These are phyloP conservation scores for Hemichromis elongatus DNA, from an alignment of 2,113 vertebrate species.

Conservation along the genomic window DNA sequence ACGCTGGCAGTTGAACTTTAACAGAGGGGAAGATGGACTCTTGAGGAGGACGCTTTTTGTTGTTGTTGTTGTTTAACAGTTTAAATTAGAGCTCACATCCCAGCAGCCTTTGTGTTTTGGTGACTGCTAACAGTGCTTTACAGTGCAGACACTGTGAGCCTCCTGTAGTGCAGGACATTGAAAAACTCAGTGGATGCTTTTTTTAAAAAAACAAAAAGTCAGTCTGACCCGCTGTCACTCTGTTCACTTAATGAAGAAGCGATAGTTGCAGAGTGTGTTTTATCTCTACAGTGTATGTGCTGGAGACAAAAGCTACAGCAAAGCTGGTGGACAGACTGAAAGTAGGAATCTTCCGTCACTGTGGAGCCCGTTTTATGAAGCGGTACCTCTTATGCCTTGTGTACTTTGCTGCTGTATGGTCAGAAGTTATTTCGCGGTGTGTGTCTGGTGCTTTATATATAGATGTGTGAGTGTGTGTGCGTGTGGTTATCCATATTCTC, in stretches of 20 bases:
- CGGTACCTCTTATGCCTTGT: slow-evolving; percentile 26
- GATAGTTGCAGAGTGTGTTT: background rate
- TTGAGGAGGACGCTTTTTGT: background rate
- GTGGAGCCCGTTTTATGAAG: background rate
- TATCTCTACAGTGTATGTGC: background rate
- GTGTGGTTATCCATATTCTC: background rate
- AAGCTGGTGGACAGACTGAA: background rate
- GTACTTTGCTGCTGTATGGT: slow-evolving; percentile 23
- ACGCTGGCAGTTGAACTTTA: background rate
- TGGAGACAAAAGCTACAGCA: background rate
- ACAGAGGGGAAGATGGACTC: background rate
- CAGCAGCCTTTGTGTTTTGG: background rate
- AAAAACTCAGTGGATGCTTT: background rate
- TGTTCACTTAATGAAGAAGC: background rate
- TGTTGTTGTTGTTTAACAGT: background rate
- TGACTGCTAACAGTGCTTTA: background rate
- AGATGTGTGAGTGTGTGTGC: background rate
- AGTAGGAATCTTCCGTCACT: background rate
- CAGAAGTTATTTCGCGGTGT: background rate
- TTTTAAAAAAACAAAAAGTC: background rate
- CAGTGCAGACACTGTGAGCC: background rate
- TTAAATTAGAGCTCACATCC: background rate
- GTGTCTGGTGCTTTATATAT: background rate
- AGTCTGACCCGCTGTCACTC: background rate
- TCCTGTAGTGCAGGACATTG: background rate